Evolutionary conservation across 2,888 invertebrate species (phyloP), one percentile per base, ranked within the genome.

Genomic region (Amblyteles armatorius): DNA sequence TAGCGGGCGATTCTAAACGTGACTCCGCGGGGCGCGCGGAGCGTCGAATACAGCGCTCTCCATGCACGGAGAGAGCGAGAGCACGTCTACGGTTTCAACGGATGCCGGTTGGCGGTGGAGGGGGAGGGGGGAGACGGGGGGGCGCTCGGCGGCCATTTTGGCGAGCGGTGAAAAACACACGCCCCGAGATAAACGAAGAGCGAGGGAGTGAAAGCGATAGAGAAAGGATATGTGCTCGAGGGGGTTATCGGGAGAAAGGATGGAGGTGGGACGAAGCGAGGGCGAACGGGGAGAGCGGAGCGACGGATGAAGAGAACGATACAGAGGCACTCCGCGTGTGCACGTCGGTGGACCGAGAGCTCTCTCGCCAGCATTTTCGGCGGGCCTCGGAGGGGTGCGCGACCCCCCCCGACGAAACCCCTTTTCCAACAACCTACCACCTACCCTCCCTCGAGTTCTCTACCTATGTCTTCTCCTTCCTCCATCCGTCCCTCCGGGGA

Each of bases 101-200:
- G 52, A 55, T 72, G 79, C 78, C 29, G 50, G 40, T 19, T n/a
- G 40, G 74, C 67, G 83, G 73, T n/a, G n/a, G n/a, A n/a, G 29
- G 29, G 29, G 29, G 29, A 5, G 29, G 29, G 5, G 29, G 29
- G 72, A 72, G n/a, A 50, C 83, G 91, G 92, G 85, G 85, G 92
- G 91, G 89, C 19, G 13, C 33, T 29, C 86, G 93, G 92, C 93
- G 92, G 94, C 93, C 94, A 94, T 94, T 94, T 94, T 94, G 93
- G 44, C 89, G 89, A 93, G 92, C 90, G 89, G 91, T 91, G 93
- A 93, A 94, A 94, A 94, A 94, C 93, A 93, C 91, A 92, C 93
- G 91, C 93, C 93, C 92, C 92, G 93, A 92, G 91, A 92, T 91
- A 91, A 87, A 89, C 90, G 85, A 83, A 83, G 71, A 82, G 63